A percentile compares a stretch with the other conserved stretches of the same genome.
These are phyloP conservation scores for Eidolon helvum DNA, from an alignment of 2,113 vertebrate genomes.

Conservation along the genomic window DNA sequence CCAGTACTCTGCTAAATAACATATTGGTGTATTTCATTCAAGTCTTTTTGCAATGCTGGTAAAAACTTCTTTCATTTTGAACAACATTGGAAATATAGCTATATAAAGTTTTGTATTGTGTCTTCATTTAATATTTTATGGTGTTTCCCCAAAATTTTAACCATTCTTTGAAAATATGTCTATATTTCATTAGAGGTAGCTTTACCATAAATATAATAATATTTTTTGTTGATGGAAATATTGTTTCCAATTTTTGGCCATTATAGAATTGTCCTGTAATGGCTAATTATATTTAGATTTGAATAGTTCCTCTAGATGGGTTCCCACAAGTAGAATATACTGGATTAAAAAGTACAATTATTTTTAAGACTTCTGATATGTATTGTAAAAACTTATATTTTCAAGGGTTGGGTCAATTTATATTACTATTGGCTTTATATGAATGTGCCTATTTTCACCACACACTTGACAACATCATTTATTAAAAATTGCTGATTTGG, in stretches of 20 bases:
- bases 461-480: constrained; percentile 9
- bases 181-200: background rate
- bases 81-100: background rate
- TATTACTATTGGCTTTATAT: background rate
- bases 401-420: background rate
- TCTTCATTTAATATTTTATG: constrained; percentile 16
- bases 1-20: background rate
- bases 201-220: background rate
- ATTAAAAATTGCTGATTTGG: constrained; percentile 1
- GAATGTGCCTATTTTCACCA: background rate
- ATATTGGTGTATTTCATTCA: constrained; percentile 31
- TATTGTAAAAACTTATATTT: constrained; percentile 36
- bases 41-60: constrained; percentile 28
- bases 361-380: constrained; percentile 34
- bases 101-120: constrained; percentile 5
- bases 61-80: constrained; percentile 39
- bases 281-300: constrained; percentile 21
- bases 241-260: background rate
- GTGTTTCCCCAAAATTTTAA: background rate
- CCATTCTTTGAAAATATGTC: constrained; percentile 18
- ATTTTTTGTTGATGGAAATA: background rate
- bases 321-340: constrained; percentile 22
- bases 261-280: background rate
- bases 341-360: constrained; percentile 16
- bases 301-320: background rate